Conservation (phyloP, 2,888 invertebrate genomes). For the Gryllus longicercus region DNA sequence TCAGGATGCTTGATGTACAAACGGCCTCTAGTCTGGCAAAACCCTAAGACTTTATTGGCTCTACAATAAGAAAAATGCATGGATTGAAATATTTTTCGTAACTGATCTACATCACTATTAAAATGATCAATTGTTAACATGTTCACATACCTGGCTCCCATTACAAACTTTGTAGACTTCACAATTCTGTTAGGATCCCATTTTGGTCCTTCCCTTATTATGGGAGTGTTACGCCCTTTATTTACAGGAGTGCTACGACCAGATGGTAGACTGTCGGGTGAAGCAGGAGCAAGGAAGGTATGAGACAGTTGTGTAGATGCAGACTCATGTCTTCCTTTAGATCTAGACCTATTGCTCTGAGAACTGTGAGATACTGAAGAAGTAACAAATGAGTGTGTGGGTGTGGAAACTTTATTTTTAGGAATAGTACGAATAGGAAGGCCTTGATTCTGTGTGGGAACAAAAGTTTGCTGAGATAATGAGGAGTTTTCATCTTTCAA, state of each 20-base stretch:
- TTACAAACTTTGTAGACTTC: conserved; percentile 71
- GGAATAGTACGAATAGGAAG: background rate
- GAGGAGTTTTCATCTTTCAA: background rate
- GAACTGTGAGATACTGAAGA: background rate
- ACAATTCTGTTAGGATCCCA: conserved; percentile 72
- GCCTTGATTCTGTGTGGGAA: background rate
- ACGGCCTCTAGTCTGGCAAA: conserved; percentile 71
- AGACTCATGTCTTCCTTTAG: background rate
- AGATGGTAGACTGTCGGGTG: conserved; percentile 19
- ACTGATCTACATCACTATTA: background rate
- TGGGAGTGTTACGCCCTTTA: conserved; percentile 44
- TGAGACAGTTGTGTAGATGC: background rate
- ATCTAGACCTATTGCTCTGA: background rate
- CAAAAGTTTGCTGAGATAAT: background rate
- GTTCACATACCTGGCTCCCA: conserved; percentile 62
- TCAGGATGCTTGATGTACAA: conserved; percentile 75
- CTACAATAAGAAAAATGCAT: conserved; percentile 35
- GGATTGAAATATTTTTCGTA: too few relatives aligned
- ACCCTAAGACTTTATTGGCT: conserved; percentile 68
- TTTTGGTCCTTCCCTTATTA: conserved; percentile 58
- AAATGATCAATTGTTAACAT: background rate
- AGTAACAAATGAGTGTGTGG: background rate
- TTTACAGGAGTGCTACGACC: conserved; percentile 30
- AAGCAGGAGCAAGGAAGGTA: background rate
- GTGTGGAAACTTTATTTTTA: background rate